Evolutionary conservation across 2,113 vertebrate species (phyloP).

Genomic region (Sorex fumeus): DNA sequence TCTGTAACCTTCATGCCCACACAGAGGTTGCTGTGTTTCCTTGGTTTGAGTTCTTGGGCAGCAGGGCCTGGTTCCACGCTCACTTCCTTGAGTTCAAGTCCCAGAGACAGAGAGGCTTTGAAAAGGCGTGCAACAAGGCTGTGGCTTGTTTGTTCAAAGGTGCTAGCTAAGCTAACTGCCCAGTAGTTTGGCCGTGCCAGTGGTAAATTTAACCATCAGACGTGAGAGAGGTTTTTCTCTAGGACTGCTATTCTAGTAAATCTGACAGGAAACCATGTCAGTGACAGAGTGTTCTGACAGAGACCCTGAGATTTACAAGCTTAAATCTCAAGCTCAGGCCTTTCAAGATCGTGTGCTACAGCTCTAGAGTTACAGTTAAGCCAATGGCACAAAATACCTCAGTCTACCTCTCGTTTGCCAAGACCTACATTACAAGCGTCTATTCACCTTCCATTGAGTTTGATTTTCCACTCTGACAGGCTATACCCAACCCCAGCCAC

Average conservation of each 20-base stretch:
- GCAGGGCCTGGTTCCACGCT: constrained; percentile 2
- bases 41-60: neutral
- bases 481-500: neutral
- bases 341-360: constrained; percentile 16
- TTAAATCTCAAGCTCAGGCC: constrained; percentile 32
- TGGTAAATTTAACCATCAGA: constrained; percentile 46
- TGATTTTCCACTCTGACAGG: neutral
- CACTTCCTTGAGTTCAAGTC: constrained; percentile 65
- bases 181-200: neutral
- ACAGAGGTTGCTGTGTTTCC: constrained; percentile 48
- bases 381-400: neutral
- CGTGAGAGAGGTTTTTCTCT: constrained; percentile 54
- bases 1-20: constrained; percentile 11
- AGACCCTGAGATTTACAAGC: constrained; percentile 57
- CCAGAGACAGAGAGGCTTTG: constrained; percentile 70
- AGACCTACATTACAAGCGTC: constrained; percentile 7
- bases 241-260: constrained; percentile 58
- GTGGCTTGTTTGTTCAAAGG: constrained; percentile 51
- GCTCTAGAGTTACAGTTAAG: neutral
- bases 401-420: neutral
- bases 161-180: neutral
- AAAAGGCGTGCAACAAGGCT: neutral
- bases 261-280: constrained; percentile 16
- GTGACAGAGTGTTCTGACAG: constrained; percentile 38
- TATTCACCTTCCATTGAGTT: neutral